phyloP scores from a whole-genome alignment of 2,888 invertebrate genomes.

The Caenorhabditis sinica region DNA sequence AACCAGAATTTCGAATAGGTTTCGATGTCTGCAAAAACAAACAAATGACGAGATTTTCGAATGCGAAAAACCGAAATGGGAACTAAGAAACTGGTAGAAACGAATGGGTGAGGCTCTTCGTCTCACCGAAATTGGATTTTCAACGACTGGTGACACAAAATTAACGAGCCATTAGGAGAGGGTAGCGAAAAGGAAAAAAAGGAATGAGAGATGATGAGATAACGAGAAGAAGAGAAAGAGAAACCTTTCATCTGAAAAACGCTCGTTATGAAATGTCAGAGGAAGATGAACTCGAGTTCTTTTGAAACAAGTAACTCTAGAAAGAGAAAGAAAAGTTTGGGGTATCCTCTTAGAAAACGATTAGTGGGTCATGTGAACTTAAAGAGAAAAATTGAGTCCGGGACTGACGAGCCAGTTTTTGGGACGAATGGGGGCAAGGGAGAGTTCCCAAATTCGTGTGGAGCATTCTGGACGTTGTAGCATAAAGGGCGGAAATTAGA shows the following conservation, averaged over 20 bases:
- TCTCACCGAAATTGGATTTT: conserved; percentile 54
- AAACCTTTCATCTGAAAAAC: conserved; percentile 54
- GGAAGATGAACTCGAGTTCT: conserved; percentile 49
- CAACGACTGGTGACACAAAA: conserved; percentile 55
- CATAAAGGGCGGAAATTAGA: conserved; percentile 37
- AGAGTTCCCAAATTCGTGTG: background rate
- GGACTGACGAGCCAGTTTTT: conserved; percentile 1
- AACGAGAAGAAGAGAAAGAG: conserved; percentile 28
- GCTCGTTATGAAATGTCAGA: conserved; percentile 17
- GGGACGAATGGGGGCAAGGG: background rate
- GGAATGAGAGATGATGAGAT: conserved; percentile 39
- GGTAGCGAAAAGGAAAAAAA: conserved; percentile 19
- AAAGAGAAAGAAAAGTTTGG: background rate
- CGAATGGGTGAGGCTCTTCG: conserved; percentile 13
- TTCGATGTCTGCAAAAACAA: conserved; percentile 17
- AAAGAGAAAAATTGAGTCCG: conserved; percentile 13
- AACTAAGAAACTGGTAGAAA: conserved; percentile 11
- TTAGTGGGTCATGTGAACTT: conserved; percentile 23
- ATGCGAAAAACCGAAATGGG: conserved; percentile 19
- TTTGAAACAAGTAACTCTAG: background rate
- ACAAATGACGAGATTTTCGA: conserved; percentile 9
- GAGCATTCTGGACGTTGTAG: background rate
- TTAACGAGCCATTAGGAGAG: conserved; percentile 49
- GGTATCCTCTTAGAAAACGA: conserved; percentile 1
- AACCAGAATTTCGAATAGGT: conserved; percentile 13